phyloP scores from a whole-genome alignment of 2,113 vertebrate genomes.

The Azemiops feae region DNA sequence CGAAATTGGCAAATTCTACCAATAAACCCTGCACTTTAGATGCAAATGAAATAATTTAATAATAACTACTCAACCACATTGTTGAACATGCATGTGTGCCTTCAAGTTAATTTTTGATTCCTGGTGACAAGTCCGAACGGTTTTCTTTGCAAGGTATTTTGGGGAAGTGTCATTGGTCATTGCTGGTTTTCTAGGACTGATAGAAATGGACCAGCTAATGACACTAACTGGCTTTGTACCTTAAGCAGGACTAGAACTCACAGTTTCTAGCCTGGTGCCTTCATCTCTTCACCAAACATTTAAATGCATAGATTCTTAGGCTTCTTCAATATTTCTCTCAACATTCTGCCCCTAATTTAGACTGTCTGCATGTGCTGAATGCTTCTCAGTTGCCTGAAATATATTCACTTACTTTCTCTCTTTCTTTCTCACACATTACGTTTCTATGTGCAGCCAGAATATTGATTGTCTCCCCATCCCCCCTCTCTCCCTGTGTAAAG shows the following conservation, averaged over 20 bases:
- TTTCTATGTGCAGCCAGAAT: conserved; percentile 57
- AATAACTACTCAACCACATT: conserved; percentile 72
- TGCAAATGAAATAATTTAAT: conserved; percentile 75
- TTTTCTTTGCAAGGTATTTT: neutral
- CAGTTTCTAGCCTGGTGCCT: neutral
- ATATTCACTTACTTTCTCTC: conserved; percentile 70
- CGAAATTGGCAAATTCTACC: conserved; percentile 37
- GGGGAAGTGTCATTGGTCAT: neutral
- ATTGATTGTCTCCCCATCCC: neutral
- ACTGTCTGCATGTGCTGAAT: conserved; percentile 70
- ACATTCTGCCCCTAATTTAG: conserved; percentile 70
- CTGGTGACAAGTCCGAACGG: neutral
- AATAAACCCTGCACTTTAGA: conserved; percentile 65
- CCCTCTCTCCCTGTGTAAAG: conserved; percentile 40
- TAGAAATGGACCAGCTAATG: neutral
- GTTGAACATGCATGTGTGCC: neutral
- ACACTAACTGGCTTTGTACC: neutral
- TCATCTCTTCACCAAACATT: conserved; percentile 52
- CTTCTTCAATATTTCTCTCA: conserved; percentile 70
- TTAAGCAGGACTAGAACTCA: neutral
- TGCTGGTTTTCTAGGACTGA: neutral
- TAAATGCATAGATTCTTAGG: conserved; percentile 73
- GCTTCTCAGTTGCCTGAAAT: conserved; percentile 70
- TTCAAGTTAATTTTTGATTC: neutral
- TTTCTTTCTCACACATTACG: conserved; percentile 41